Percentiles rank a stretch among this genome's conserved stretches.
Conservation (phyloP, 2,797 vertebrate genomes). For the Serranus cabrilla region DNA sequence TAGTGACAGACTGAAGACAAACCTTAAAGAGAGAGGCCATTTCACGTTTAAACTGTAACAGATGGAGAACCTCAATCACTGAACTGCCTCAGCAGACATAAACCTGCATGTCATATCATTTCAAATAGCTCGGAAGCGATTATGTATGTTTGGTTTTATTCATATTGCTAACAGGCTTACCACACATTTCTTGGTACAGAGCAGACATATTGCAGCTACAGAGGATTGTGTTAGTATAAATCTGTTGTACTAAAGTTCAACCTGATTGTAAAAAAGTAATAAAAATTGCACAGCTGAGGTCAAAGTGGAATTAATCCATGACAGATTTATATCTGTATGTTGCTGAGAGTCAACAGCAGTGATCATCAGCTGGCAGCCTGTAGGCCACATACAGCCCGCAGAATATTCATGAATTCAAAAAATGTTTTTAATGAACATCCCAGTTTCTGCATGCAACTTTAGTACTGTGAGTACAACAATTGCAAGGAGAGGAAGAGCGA, state of each 20-base stretch:
- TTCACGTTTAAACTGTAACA: conserved; percentile 67
- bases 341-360: background rate
- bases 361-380: too few species aligned
- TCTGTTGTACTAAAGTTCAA: background rate
- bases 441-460: too few species aligned
- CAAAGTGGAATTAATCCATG: background rate
- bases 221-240: background rate
- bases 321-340: background rate
- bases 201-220: background rate
- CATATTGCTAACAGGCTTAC: conserved; percentile 14
- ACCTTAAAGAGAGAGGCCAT: conserved; percentile 67
- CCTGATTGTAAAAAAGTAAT: background rate
- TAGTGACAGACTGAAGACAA: conserved; percentile 67
- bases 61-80: conserved; percentile 41
- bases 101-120: conserved; percentile 45
- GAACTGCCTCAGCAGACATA: conserved; percentile 48
- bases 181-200: background rate
- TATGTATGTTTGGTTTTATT: conserved; percentile 27
- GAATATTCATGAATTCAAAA: too few species aligned
- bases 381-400: too few species aligned
- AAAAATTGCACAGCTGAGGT: background rate
- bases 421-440: too few species aligned
- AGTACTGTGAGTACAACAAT: background rate
- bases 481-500: background rate
- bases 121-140: conserved; percentile 28